Evolutionary conservation across 2,888 invertebrate species (phyloP).

Genomic region (Andrena hattorfiana): DNA sequence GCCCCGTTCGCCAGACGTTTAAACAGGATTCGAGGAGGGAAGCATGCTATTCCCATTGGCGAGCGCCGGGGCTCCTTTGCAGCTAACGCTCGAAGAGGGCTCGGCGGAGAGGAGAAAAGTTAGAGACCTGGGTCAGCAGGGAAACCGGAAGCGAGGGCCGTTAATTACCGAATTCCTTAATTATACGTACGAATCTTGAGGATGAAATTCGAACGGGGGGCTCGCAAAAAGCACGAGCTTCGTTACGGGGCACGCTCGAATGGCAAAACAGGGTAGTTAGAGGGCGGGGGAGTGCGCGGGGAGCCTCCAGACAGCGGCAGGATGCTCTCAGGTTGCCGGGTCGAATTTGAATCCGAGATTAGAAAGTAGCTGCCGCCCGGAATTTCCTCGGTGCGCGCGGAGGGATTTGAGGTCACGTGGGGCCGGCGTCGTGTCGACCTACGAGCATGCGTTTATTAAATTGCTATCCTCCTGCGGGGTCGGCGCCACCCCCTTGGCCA

Average conservation of each 20-base stretch:
- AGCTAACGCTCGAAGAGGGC: no score
- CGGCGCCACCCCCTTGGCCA: constrained; percentile 49
- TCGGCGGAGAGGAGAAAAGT: neutral
- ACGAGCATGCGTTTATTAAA: constrained; percentile 79
- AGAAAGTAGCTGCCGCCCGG: constrained; percentile 55
- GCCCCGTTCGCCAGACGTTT: constrained; percentile 11
- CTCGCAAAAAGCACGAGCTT: constrained; percentile 44
- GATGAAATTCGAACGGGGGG: constrained; percentile 21
- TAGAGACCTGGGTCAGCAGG: neutral
- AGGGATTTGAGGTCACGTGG: constrained; percentile 67
- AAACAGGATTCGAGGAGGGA: neutral
- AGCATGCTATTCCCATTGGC: neutral
- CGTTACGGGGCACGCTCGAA: constrained; percentile 35
- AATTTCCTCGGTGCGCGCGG: constrained; percentile 52
- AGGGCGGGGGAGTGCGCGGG: neutral
- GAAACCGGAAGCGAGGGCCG: neutral
- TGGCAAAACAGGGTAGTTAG: constrained; percentile 54
- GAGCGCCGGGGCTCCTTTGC: no score
- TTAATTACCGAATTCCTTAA: constrained; percentile 46
- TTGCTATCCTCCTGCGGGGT: constrained; percentile 70
- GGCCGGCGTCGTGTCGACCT: constrained; percentile 48
- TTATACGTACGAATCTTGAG: constrained; percentile 37
- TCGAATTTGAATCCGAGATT: constrained; percentile 64
- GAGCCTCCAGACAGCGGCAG: neutral
- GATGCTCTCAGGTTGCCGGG: constrained; percentile 39